Evolutionary conservation across 2,888 invertebrate species (phyloP).

Genomic region (Xestia ashworthii): DNA sequence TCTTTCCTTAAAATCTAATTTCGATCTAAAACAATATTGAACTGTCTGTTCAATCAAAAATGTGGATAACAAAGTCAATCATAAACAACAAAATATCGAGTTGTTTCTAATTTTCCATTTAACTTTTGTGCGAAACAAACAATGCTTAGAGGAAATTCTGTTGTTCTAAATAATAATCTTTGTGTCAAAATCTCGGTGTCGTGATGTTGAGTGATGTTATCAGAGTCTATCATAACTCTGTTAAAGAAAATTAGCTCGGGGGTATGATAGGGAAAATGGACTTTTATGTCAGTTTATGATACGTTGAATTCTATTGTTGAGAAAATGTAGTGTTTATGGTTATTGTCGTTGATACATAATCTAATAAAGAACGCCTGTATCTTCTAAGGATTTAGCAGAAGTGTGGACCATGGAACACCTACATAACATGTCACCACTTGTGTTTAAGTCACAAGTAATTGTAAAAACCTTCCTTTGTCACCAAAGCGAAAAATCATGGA

Average conservation of each 20-base stretch:
- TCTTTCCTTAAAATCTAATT: conserved; percentile 18
- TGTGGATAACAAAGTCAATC: conserved; percentile 54
- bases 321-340: not conserved
- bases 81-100: conserved; percentile 66
- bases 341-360: not conserved
- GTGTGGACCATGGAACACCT: not conserved
- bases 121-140: conserved; percentile 61
- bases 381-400: not conserved
- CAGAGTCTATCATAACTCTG: conserved; percentile 31
- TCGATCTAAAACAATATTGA: conserved; percentile 30
- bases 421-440: not conserved
- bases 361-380: not conserved
- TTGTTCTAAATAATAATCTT: conserved; percentile 61
- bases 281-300: not conserved
- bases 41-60: conserved; percentile 28
- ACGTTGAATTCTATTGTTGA: not conserved
- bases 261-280: not conserved
- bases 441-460: not conserved
- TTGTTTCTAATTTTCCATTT: conserved; percentile 64
- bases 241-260: conserved; percentile 27
- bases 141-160: conserved; percentile 58
- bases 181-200: conserved; percentile 49
- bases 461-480: no score
- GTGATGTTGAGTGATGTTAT: conserved; percentile 59
- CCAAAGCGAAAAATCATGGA: no score